phyloP scores from a whole-genome alignment of 2,113 vertebrate genomes.

The Camelus bactrianus region DNA sequence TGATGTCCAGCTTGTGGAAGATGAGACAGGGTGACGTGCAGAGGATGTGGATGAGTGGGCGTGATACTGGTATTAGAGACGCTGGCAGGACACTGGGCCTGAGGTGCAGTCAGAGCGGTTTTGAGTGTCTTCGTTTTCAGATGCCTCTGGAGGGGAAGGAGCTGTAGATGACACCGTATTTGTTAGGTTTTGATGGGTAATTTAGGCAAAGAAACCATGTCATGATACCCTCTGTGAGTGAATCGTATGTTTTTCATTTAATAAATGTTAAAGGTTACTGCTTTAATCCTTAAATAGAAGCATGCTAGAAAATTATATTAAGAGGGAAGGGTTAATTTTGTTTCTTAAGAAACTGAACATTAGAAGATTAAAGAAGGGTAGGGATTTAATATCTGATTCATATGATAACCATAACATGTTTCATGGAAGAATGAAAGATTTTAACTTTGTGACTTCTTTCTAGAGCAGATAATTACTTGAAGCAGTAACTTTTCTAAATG shows the following conservation, averaged over 20 bases:
- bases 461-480: neutral
- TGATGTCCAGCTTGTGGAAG: neutral
- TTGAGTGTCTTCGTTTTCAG: neutral
- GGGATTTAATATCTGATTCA: neutral
- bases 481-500: neutral
- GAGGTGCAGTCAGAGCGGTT: neutral
- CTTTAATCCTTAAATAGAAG: neutral
- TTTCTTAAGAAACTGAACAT: conserved; percentile 1
- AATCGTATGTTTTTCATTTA: conserved; percentile 40
- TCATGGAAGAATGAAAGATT: neutral
- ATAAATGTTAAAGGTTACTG: neutral
- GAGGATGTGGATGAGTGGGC: neutral
- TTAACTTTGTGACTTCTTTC: neutral
- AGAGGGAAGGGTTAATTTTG: neutral
- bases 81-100: neutral
- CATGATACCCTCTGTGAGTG: neutral
- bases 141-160: neutral
- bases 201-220: neutral
- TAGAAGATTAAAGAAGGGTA: neutral
- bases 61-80: neutral
- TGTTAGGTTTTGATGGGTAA: neutral
- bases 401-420: neutral
- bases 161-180: neutral
- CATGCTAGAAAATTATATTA: conserved; percentile 21
- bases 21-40: no score